Evolutionary conservation across 53 echinoderm and acorn worm species (phyloP).

Genomic region (Echinometra lucunter): DNA sequence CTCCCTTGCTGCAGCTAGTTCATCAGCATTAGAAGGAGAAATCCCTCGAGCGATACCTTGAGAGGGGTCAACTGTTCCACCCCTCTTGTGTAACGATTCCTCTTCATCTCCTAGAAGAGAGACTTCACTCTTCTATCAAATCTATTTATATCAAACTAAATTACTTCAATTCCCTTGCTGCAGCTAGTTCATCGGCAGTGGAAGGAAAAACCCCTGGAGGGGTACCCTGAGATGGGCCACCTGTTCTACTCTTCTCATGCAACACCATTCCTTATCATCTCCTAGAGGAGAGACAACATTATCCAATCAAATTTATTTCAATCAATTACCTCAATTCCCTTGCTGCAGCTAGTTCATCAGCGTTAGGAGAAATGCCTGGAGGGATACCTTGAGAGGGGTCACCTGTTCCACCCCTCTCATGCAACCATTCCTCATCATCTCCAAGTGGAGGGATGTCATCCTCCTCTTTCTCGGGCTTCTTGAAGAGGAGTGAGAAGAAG

Average conservation of each 20-base stretch:
- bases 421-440: slow-evolving; percentile 90
- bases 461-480: slow-evolving; percentile 87
- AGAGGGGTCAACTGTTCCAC: slow-evolving; percentile 57
- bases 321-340: slow-evolving; percentile 77
- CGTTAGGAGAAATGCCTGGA: slow-evolving; percentile 44
- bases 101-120: slow-evolving; percentile 84
- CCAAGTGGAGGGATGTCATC: slow-evolving; percentile 74
- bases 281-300: slow-evolving; percentile 73
- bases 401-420: slow-evolving; percentile 73
- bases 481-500: slow-evolving; percentile 89
- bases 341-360: slow-evolving; percentile 77
- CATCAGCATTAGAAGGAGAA: slow-evolving; percentile 68
- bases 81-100: slow-evolving; percentile 86
- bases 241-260: slow-evolving; percentile 74
- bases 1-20: slow-evolving; percentile 76
- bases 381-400: slow-evolving; percentile 51
- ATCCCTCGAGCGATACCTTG: slow-evolving; percentile 51
- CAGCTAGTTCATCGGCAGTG: slow-evolving; percentile 74
- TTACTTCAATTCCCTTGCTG: slow-evolving; percentile 81
- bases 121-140: slow-evolving; percentile 70
- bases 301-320: too few species aligned
- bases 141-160: too few species aligned
- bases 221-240: slow-evolving; percentile 53
- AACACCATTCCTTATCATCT: slow-evolving; percentile 90
- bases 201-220: slow-evolving; percentile 36